phyloP scores from a whole-genome alignment of 1,140 invertebrate genomes.

The Diachasma alloeum region DNA sequence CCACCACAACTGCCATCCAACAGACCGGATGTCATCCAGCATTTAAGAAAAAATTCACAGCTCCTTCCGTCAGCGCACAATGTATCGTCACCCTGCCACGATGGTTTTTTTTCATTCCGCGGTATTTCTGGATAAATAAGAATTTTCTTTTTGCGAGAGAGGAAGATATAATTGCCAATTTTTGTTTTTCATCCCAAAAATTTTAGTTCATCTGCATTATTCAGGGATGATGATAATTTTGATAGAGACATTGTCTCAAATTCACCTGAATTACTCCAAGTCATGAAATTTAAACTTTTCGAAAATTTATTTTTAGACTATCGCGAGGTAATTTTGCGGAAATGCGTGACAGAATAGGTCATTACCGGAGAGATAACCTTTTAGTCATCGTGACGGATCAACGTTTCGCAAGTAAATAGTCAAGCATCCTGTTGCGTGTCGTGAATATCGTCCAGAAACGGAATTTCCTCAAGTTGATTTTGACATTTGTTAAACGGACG shows the following conservation, averaged over 20 bases:
- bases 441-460: background rate
- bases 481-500: no score
- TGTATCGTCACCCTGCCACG: constrained; percentile 65
- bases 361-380: background rate
- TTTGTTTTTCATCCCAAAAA: background rate
- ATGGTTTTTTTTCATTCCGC: constrained; percentile 62
- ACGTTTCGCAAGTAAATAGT: constrained; percentile 2
- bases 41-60: constrained; percentile 92
- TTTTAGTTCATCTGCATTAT: no score
- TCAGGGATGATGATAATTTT: no score
- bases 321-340: background rate
- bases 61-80: constrained; percentile 77
- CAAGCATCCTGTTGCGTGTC: constrained; percentile 12
- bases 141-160: constrained; percentile 38
- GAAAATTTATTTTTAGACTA: background rate
- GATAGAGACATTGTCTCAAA: background rate
- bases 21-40: constrained; percentile 89
- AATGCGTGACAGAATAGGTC: background rate
- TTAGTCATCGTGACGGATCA: constrained; percentile 13
- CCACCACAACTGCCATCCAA: constrained; percentile 86
- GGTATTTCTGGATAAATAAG: constrained; percentile 57
- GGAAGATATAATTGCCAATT: background rate
- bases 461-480: background rate
- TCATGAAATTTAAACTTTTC: background rate
- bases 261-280: constrained; percentile 26